A percentile compares a stretch with the other conserved stretches of the same genome.
These are phyloP conservation scores for Anthophora plumipes DNA, from an alignment of 2,888 invertebrate genomes.

Conservation along the genomic window DNA sequence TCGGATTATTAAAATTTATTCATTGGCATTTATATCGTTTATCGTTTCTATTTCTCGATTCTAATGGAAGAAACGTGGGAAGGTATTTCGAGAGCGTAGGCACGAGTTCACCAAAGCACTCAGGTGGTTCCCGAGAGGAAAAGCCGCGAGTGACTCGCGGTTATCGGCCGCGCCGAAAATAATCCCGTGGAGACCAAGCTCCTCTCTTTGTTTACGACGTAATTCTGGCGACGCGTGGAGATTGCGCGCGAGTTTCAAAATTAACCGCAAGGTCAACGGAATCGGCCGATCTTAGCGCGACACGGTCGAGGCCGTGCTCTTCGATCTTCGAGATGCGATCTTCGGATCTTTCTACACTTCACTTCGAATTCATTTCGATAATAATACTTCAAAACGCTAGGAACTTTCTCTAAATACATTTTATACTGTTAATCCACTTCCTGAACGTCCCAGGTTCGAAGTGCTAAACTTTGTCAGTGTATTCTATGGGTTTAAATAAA, in stretches of 20 bases:
- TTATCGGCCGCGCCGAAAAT: constrained; percentile 45
- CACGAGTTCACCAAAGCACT: neutral
- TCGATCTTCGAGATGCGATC: neutral
- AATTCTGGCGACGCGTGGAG: constrained; percentile 41
- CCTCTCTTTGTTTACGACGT: constrained; percentile 57
- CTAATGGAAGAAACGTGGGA: no score
- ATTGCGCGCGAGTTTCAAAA: constrained; percentile 55
- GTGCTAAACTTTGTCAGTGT: no score
- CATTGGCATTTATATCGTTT: no score
- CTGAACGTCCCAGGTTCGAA: no score
- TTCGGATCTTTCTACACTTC: neutral
- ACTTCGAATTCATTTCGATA: neutral
- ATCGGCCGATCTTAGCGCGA: constrained; percentile 15
- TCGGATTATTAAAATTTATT: no score
- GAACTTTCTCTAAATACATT: no score
- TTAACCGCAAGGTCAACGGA: constrained; percentile 61
- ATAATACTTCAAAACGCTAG: no score
- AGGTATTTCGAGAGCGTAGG: no score
- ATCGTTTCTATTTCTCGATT: no score
- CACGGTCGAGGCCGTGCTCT: constrained; percentile 37
- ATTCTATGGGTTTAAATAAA: no score
- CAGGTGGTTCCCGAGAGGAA: constrained; percentile 14
- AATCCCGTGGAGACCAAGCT: neutral
- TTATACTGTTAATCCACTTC: no score
- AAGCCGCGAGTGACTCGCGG: constrained; percentile 2